Percentiles rank a stretch among this genome's conserved stretches.
Evolutionary conservation across 2,797 vertebrate genomes (phyloP).

Genomic region (Bradypodion pumilum): DNA sequence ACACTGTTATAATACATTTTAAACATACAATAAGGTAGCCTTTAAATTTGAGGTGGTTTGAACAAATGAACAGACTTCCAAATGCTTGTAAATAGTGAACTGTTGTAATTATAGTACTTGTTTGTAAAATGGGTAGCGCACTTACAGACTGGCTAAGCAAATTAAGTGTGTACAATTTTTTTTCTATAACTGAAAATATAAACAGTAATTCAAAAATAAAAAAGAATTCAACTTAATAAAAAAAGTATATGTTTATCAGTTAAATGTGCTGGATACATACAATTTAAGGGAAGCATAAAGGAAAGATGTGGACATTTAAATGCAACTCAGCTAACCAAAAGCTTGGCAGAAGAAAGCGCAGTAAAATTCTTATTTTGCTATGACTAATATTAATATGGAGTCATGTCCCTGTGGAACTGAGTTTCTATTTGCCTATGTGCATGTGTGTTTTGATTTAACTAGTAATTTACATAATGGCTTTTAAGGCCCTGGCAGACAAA

Average conservation of each 20-base stretch:
- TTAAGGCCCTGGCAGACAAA: slow-evolving; percentile 80
- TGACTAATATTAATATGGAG: slow-evolving; percentile 80
- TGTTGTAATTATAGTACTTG: slow-evolving; percentile 80
- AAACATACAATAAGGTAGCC: slow-evolving; percentile 87
- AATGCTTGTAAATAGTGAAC: slow-evolving; percentile 83
- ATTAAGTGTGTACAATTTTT: slow-evolving; percentile 85
- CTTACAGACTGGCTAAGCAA: slow-evolving; percentile 84
- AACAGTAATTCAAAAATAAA: slow-evolving; percentile 88
- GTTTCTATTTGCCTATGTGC: slow-evolving; percentile 67
- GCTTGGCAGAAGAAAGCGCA: slow-evolving; percentile 75
- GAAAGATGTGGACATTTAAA: slow-evolving; percentile 83
- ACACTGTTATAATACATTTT: slow-evolving; percentile 87
- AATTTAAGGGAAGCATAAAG: slow-evolving; percentile 84
- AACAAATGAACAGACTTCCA: slow-evolving; percentile 84
- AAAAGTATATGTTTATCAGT: slow-evolving; percentile 84
- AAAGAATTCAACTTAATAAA: slow-evolving; percentile 86
- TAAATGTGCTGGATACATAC: slow-evolving; percentile 87
- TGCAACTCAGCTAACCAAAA: slow-evolving; percentile 82
- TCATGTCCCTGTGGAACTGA: slow-evolving; percentile 78
- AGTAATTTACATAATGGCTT: slow-evolving; percentile 81
- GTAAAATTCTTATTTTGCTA: slow-evolving; percentile 78
- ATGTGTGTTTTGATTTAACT: slow-evolving; percentile 57
- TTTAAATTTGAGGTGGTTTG: slow-evolving; percentile 84
- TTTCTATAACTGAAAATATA: slow-evolving; percentile 86
- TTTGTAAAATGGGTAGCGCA: slow-evolving; percentile 81